Percentiles rank a stretch among this genome's conserved stretches.
These are phyloP conservation scores for Cheilosia vulpina DNA, from an alignment of 2,888 invertebrate genomes.

Conservation along the genomic window DNA sequence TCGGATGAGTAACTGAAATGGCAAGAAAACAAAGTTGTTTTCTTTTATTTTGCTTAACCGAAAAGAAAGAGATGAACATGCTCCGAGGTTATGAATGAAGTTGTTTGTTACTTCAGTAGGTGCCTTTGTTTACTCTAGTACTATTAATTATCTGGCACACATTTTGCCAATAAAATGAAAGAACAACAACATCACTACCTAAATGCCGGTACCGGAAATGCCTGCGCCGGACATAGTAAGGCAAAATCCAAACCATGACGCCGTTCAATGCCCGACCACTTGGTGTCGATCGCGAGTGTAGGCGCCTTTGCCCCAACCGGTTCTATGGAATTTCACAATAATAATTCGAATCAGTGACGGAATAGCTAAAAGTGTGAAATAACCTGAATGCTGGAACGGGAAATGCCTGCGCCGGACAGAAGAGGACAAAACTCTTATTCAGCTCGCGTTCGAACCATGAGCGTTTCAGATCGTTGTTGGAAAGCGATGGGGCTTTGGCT, in stretches of 20 bases:
- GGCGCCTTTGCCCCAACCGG: constrained; percentile 90
- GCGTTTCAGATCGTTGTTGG: constrained; percentile 85
- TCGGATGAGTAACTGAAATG: constrained; percentile 23
- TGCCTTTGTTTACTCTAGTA: constrained; percentile 59
- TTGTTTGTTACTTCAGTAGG: constrained; percentile 33
- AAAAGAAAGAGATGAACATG: constrained; percentile 20
- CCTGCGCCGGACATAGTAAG: constrained; percentile 90
- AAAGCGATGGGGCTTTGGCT: constrained; percentile 86
- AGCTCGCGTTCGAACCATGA: constrained; percentile 85
- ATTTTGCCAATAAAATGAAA: constrained; percentile 20
- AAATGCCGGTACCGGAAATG: constrained; percentile 88
- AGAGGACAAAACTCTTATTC: constrained; percentile 87
- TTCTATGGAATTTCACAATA: constrained; percentile 83
- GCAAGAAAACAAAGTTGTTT: constrained; percentile 53
- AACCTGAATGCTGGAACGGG: constrained; percentile 88
- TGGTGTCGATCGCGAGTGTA: constrained; percentile 88
- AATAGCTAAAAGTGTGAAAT: constrained; percentile 35
- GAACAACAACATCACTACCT: constrained; percentile 82
- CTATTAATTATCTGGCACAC: constrained; percentile 50
- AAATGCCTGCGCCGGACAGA: constrained; percentile 91
- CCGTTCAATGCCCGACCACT: constrained; percentile 86
- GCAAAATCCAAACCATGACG: constrained; percentile 79
- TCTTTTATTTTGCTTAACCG: constrained; percentile 2
- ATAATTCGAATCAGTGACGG: constrained; percentile 77
- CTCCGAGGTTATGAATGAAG: constrained; percentile 58